Evolutionary conservation across 1,140 invertebrate genomes (phyloP), one percentile per base, ranked within the genome.

Genomic region (Amyelois transitella): DNA sequence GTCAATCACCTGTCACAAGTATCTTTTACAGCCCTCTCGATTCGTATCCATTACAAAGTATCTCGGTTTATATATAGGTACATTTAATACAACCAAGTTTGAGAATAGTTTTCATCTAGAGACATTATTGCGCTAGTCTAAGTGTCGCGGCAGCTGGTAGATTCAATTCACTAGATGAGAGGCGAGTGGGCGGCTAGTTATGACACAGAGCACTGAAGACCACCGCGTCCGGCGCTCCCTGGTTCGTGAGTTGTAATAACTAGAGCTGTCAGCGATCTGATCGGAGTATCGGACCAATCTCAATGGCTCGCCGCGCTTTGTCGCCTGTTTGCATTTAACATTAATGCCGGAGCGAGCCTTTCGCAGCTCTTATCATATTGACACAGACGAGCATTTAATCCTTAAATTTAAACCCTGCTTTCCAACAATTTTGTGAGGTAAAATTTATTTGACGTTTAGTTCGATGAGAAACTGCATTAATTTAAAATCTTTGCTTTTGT

Each of bases 341-440:
- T 70, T 66, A 60, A 62, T 52, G 43, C 77, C 67, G 59, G 62
- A 58, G 52, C 62, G 54, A 45, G 51, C 70, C 70, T 75, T 79
- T 77, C 69, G 60, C 69, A 64, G 75, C 64, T 71, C 76, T 84
- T 84, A 86, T 86, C 82, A 67, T 79, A 78, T 83, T 81, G 76
- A 77, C 76, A 71, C 79, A 80, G 76, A 72, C 69, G 66, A 64
- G 65, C 55, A 61, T 75, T 70, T 77, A 86, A 81, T 77, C 74
- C 67, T 73, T 80, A 72, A 75, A 76, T 81, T 78, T 76, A 64
- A 62, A 54, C 60, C 51, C 62, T 54, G 70, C 66, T 68, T 69
- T 75, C 63, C 68, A 71, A 77, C 75, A 12, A 62, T 72, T 63
- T n/a, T n/a, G n/a, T n/a, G n/a, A n/a, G n/a, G n/a, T n/a, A n/a